phyloP scores from a whole-genome alignment of 2,888 invertebrate species.

The Spilarctia lutea region DNA sequence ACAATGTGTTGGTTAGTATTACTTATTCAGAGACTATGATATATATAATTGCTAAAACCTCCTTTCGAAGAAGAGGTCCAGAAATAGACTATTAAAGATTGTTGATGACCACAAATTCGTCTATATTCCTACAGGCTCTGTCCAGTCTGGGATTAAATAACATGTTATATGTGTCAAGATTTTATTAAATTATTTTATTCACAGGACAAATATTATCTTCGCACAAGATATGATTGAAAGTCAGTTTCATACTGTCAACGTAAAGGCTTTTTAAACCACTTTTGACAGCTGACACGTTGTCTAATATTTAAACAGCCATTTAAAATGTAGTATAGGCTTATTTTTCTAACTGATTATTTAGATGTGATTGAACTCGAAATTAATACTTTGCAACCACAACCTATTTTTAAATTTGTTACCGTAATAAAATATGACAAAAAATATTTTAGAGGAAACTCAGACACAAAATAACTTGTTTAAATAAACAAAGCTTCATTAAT shows the following conservation, averaged over 20 bases:
- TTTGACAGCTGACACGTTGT: constrained; percentile 24
- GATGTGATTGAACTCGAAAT: constrained; percentile 40
- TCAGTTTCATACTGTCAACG: constrained; percentile 8
- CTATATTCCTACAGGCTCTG: background rate
- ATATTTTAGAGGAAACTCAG: constrained; percentile 37
- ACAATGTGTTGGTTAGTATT: background rate
- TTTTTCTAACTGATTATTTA: constrained; percentile 31
- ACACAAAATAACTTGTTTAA: constrained; percentile 45
- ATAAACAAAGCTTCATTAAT: constrained; percentile 63
- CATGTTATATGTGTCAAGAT: background rate
- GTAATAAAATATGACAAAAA: constrained; percentile 50
- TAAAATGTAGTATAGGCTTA: constrained; percentile 19
- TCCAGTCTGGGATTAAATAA: background rate
- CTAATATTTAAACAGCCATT: constrained; percentile 25
- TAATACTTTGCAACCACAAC: constrained; percentile 28
- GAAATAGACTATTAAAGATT: too few relatives aligned
- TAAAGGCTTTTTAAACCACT: constrained; percentile 1
- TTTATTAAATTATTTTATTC: background rate
- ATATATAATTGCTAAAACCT: too few relatives aligned
- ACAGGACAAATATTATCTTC: constrained; percentile 5
- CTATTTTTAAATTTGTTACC: constrained; percentile 43
- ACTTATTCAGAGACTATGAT: background rate
- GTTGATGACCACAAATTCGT: too few relatives aligned
- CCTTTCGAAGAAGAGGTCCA: too few relatives aligned
- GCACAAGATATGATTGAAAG: constrained; percentile 5